phyloP scores from a whole-genome alignment of 2,797 vertebrate species.

The Tinamus major region DNA sequence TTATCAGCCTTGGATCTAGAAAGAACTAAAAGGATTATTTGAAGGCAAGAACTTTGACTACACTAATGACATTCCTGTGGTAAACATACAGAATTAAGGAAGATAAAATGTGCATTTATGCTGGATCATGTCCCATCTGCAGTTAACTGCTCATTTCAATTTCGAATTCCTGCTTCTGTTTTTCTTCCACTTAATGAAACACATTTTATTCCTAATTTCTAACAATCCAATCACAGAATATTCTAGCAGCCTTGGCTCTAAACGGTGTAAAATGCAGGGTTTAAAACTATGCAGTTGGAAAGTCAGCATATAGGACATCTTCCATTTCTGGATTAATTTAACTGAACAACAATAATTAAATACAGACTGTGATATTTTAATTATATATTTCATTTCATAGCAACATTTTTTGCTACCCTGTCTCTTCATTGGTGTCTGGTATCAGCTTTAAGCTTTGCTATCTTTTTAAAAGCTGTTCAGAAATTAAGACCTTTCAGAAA shows the following conservation, averaged over 20 bases:
- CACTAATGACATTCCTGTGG: not conserved
- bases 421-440: not conserved
- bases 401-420: not conserved
- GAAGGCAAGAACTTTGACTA: not conserved
- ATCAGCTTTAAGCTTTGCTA: not conserved
- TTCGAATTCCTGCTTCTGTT: not conserved
- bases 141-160: not conserved
- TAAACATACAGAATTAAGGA: not conserved
- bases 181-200: not conserved
- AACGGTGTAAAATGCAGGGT: not conserved
- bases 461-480: not conserved
- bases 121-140: not conserved
- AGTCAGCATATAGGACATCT: not conserved
- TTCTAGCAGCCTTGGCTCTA: not conserved
- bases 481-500: not conserved
- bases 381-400: not conserved
- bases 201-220: not conserved
- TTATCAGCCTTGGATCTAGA: not conserved
- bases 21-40: not conserved
- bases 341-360: not conserved
- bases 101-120: not conserved
- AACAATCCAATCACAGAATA: not conserved
- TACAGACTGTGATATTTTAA: not conserved
- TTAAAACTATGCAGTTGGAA: not conserved
- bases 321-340: not conserved